phyloP scores from a whole-genome alignment of 2,888 invertebrate genomes.

The Melinaea menophilus region DNA sequence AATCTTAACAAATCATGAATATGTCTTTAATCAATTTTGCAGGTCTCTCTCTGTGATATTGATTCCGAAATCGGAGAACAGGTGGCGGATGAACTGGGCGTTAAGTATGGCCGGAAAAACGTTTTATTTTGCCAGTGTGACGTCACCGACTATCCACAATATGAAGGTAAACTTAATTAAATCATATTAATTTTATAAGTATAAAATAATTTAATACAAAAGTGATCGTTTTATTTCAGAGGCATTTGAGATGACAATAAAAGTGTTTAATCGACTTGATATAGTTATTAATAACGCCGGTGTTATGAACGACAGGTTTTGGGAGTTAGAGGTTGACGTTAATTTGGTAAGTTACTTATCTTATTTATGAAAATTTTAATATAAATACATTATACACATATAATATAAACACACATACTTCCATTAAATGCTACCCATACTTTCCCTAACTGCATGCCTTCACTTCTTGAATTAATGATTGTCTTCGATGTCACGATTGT shows the following conservation, averaged over 20 bases:
- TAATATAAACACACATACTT: too few relatives aligned
- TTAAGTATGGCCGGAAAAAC: slow-evolving; percentile 82
- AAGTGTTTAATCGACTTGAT: slow-evolving; percentile 84
- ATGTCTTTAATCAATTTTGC: slow-evolving; percentile 11
- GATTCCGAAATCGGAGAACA: slow-evolving; percentile 84
- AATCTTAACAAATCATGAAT: neutral
- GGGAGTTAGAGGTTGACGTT: slow-evolving; percentile 86
- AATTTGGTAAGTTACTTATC: slow-evolving; percentile 78
- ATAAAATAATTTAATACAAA: neutral
- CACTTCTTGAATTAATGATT: too few relatives aligned
- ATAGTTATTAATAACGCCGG: slow-evolving; percentile 90
- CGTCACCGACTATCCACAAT: slow-evolving; percentile 87
- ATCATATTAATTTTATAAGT: neutral
- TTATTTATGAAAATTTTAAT: too few relatives aligned
- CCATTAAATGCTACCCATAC: too few relatives aligned
- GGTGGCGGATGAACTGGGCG: slow-evolving; percentile 79
- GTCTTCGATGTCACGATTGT: too few relatives aligned
- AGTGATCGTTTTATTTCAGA: slow-evolving; percentile 65
- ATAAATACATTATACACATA: too few relatives aligned
- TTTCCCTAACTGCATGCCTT: too few relatives aligned
- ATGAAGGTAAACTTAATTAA: slow-evolving; percentile 78
- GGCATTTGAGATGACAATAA: slow-evolving; percentile 84
- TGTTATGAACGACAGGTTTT: slow-evolving; percentile 86
- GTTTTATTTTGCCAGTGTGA: slow-evolving; percentile 86
- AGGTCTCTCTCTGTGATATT: slow-evolving; percentile 87